These are phyloP conservation scores for Colistium nudipinnis DNA, from an alignment of 2,113 vertebrate species.

Conservation along the genomic window DNA sequence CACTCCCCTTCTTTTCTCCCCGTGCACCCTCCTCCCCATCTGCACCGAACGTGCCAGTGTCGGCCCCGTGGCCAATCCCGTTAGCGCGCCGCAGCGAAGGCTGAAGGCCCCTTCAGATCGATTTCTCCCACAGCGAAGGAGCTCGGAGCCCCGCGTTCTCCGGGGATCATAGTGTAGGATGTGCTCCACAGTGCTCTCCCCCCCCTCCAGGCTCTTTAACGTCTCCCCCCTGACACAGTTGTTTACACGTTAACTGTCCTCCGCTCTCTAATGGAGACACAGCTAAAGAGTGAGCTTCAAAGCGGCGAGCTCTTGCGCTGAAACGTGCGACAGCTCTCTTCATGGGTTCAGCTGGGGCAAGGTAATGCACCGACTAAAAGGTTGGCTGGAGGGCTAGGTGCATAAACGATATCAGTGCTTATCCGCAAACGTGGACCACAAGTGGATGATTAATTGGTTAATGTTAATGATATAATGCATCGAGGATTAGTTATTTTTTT, in stretches of 20 bases:
- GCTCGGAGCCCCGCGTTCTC: slow-evolving; percentile 44
- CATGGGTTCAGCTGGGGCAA: slow-evolving; percentile 40
- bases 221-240: slow-evolving; percentile 66
- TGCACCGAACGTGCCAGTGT: slow-evolving; percentile 60
- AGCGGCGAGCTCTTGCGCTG: slow-evolving; percentile 44
- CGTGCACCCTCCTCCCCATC: slow-evolving; percentile 24
- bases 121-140: slow-evolving; percentile 70
- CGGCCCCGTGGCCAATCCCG: slow-evolving; percentile 72
- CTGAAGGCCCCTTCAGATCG: slow-evolving; percentile 73
- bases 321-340: slow-evolving; percentile 65
- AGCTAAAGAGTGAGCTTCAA: slow-evolving; percentile 64
- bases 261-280: slow-evolving; percentile 64
- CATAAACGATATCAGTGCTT: slow-evolving; percentile 29
- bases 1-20: neutral
- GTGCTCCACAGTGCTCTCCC: slow-evolving; percentile 43
- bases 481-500: slow-evolving; percentile 29
- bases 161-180: slow-evolving; percentile 68
- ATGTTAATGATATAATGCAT: slow-evolving; percentile 43
- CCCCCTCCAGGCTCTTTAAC: slow-evolving; percentile 62
- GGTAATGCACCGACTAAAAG: slow-evolving; percentile 25
- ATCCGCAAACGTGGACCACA: slow-evolving; percentile 5
- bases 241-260: slow-evolving; percentile 70
- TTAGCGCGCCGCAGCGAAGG: slow-evolving; percentile 54
- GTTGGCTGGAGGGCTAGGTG: slow-evolving; percentile 36
- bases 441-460: slow-evolving; percentile 38